Conservation (phyloP, 1,140 invertebrate genomes). For the Drosophila gunungcola region DNA sequence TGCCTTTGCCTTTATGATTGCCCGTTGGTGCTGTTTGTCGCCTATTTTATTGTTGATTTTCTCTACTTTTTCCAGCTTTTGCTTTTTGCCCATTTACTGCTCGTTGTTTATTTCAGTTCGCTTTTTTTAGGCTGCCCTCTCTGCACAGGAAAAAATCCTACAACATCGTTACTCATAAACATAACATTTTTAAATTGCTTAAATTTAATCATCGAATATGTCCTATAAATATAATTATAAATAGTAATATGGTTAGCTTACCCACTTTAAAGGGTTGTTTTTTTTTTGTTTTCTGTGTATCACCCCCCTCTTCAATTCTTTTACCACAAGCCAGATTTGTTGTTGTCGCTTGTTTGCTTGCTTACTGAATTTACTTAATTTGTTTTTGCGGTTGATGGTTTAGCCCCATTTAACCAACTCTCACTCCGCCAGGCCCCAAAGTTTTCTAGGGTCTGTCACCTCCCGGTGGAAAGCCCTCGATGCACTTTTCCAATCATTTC, state of each 20-base stretch:
- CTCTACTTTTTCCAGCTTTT: conserved; percentile 38
- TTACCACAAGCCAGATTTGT: conserved; percentile 31
- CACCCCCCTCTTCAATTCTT: conserved; percentile 13
- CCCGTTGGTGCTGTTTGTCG: conserved; percentile 52
- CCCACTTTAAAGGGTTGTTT: neutral
- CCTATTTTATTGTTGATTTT: conserved; percentile 52
- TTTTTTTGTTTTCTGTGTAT: conserved; percentile 25
- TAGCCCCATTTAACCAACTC: conserved; percentile 46
- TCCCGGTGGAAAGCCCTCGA: conserved; percentile 15
- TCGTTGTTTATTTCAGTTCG: conserved; percentile 71
- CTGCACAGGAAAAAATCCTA: conserved; percentile 20
- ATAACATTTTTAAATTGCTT: no score
- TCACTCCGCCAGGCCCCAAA: conserved; percentile 21
- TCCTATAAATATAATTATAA: no score
- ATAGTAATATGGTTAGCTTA: no score
- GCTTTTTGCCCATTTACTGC: conserved; percentile 54
- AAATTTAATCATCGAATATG: no score
- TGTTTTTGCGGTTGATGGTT: conserved; percentile 55
- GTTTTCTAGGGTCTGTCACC: conserved; percentile 32
- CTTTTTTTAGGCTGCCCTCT: conserved; percentile 45
- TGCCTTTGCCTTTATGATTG: conserved; percentile 62
- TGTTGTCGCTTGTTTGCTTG: conserved; percentile 26
- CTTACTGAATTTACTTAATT: conserved; percentile 55
- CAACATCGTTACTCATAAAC: no score
- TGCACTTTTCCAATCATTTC: conserved; percentile 57